These are phyloP conservation scores for Ptilonorhynchus violaceus DNA, from an alignment of 2,113 vertebrate genomes.

Conservation along the genomic window DNA sequence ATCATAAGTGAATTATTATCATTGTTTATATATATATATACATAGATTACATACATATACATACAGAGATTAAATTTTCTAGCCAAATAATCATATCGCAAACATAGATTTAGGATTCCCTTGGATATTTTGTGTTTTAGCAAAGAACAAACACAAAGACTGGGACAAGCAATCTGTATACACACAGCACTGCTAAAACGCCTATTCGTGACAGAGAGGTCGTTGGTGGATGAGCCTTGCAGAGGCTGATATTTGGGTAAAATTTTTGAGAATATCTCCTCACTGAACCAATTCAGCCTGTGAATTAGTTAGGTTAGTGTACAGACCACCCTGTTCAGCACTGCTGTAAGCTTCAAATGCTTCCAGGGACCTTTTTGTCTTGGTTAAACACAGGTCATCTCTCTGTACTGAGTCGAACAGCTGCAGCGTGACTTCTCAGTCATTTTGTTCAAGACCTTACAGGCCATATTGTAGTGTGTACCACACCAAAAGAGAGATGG, in stretches of 20 bases:
- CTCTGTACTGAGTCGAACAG: neutral
- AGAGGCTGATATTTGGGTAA: neutral
- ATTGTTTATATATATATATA: neutral
- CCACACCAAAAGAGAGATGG: neutral
- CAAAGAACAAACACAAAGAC: neutral
- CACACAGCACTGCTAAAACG: neutral
- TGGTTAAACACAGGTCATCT: neutral
- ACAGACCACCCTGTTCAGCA: neutral
- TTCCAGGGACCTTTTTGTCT: neutral
- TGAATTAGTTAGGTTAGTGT: accelerated
- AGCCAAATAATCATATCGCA: neutral
- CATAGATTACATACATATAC: too few relatives aligned
- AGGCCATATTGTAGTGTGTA: neutral
- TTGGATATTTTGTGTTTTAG: neutral
- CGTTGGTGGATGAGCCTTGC: neutral
- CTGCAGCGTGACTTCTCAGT: neutral
- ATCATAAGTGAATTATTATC: neutral
- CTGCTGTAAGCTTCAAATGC: neutral
- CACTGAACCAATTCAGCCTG: neutral
- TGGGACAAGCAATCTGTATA: neutral
- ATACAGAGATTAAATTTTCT: neutral
- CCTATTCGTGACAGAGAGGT: neutral
- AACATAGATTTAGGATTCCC: neutral
- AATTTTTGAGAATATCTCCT: neutral
- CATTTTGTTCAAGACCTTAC: neutral